Conservation (phyloP, 2,113 vertebrate species). For the Hippotragus niger region DNA sequence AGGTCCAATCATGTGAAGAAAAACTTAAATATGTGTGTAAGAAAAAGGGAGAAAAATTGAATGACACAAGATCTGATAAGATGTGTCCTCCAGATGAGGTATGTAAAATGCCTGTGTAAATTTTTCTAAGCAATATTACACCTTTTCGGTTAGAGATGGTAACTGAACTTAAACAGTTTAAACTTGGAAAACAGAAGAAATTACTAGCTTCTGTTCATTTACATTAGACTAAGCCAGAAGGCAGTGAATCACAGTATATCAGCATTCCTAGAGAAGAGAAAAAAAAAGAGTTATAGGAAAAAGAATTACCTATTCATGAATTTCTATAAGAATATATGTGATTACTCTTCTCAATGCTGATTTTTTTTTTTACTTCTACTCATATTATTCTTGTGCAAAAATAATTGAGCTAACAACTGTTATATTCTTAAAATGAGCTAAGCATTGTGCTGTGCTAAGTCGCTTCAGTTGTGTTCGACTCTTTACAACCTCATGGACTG, state of each 20-base stretch:
- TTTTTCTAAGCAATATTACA: neutral
- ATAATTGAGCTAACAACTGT: neutral
- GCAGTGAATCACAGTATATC: neutral
- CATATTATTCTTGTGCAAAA: neutral
- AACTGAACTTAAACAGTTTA: neutral
- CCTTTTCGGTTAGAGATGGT: neutral
- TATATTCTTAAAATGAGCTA: neutral
- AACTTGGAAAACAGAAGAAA: conserved; percentile 7
- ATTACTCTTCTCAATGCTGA: neutral
- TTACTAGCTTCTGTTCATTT: neutral
- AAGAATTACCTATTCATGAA: neutral
- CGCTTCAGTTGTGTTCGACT: neutral
- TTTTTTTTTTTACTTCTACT: neutral
- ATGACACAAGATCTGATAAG: conserved; percentile 73
- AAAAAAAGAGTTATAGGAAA: neutral
- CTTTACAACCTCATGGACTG: neutral
- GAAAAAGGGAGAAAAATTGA: conserved; percentile 84
- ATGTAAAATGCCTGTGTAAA: conserved; percentile 16
- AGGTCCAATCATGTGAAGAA: conserved; percentile 82
- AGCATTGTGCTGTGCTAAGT: neutral
- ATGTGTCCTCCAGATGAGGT: conserved; percentile 85
- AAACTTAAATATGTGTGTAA: conserved; percentile 90
- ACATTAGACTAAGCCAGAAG: neutral
- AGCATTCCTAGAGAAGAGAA: neutral
- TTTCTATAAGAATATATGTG: neutral